Conservation (phyloP, 1,140 invertebrate genomes). For the Psilanteris sp. region DNA sequence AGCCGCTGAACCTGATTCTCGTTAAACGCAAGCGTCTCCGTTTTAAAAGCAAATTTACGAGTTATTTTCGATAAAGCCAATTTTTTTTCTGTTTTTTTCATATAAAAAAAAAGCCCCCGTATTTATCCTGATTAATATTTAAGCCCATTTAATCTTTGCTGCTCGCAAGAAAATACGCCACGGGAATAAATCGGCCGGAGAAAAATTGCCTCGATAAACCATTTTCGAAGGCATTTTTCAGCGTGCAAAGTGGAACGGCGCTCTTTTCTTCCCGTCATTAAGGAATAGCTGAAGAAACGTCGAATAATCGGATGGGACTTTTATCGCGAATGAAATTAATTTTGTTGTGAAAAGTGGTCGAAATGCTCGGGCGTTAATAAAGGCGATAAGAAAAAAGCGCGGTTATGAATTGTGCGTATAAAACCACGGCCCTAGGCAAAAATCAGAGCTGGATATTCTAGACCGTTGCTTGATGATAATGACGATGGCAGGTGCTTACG, state of each 20-base stretch:
- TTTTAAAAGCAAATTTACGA: slow-evolving; percentile 62
- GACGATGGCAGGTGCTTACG: slow-evolving; percentile 72
- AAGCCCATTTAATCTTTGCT: slow-evolving; percentile 38
- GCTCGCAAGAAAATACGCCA: slow-evolving; percentile 13
- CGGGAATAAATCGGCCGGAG: slow-evolving; percentile 8
- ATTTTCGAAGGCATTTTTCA: slow-evolving; percentile 2
- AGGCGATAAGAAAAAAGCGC: slow-evolving; percentile 37
- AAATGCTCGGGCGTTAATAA: slow-evolving; percentile 39
- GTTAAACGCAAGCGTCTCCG: slow-evolving; percentile 56
- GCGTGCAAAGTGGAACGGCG: neutral
- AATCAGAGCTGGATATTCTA: slow-evolving; percentile 71
- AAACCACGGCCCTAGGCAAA: slow-evolving; percentile 63
- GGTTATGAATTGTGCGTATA: slow-evolving; percentile 31
- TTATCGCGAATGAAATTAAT: slow-evolving; percentile 16
- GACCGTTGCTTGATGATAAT: slow-evolving; percentile 71
- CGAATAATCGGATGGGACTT: slow-evolving; percentile 31
- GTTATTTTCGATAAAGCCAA: slow-evolving; percentile 63
- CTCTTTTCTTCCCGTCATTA: slow-evolving; percentile 3
- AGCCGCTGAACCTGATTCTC: slow-evolving; percentile 60
- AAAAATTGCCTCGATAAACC: slow-evolving; percentile 14
- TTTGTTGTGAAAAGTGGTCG: slow-evolving; percentile 30
- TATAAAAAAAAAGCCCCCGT: slow-evolving; percentile 19
- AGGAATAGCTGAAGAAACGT: neutral
- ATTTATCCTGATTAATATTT: slow-evolving; percentile 55
- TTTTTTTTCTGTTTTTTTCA: slow-evolving; percentile 37